Conservation (phyloP, 2,113 vertebrate genomes). For the Gopherus flavomarginatus region DNA sequence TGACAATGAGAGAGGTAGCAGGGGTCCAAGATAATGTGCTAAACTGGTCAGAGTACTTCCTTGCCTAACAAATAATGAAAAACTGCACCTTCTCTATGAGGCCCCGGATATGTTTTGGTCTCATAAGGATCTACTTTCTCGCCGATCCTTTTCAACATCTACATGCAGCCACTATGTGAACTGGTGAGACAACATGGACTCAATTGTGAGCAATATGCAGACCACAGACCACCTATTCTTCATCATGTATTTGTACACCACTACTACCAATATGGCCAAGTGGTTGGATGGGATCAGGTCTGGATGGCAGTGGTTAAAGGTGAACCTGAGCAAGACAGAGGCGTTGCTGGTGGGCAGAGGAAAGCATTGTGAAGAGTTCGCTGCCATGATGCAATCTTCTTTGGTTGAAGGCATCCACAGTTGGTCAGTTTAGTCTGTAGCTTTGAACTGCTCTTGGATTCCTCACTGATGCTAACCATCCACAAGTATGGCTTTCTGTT, state of each 20-base stretch:
- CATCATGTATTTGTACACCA: neutral
- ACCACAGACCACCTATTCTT: neutral
- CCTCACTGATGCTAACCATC: neutral
- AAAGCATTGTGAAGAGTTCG: neutral
- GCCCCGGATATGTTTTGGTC: neutral
- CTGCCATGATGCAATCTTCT: neutral
- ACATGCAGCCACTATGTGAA: neutral
- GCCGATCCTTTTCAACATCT: neutral
- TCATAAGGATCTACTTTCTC: neutral
- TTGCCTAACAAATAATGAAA: neutral
- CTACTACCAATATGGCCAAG: neutral
- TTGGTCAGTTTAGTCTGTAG: neutral
- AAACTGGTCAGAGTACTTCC: neutral
- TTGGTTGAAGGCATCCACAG: neutral
- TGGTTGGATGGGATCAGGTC: neutral
- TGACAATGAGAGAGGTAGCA: neutral
- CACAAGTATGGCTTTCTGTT: neutral
- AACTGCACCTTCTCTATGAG: neutral
- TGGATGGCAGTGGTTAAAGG: neutral
- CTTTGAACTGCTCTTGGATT: neutral
- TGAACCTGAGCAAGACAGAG: neutral
- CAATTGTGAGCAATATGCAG: neutral
- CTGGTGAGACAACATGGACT: neutral
- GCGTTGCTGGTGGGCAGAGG: neutral
- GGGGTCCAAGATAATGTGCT: neutral